Base-by-base conservation (phyloP, 2,113 vertebrate genomes). In the Hylia prasina region DNA sequence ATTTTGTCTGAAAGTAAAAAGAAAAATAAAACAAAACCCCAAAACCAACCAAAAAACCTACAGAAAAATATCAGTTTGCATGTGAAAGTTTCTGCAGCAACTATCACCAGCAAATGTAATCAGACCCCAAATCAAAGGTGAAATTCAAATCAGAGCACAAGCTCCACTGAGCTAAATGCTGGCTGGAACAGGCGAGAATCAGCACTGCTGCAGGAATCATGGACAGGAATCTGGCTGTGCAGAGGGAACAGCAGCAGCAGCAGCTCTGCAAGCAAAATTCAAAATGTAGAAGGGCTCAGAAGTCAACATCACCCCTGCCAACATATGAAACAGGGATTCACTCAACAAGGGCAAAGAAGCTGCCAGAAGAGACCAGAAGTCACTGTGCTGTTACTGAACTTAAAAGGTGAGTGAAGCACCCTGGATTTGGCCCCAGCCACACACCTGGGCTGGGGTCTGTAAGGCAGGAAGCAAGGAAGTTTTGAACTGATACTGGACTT, bases 101-200 rank as follows among this genome's bases (percentile, higher is more conserved):
- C 6, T 61, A 17, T n/a, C 54, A 86, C 20, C 37, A 91, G 39
- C 31, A 70, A 64, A 82, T 22, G 4, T 60, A 54, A 89, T 63
- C 21, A 90, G 45, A n/a, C 28, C 39, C 17, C 56, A 94, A 66
- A 87, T 56, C 47, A 89, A 78, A 95, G 76, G 39, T 37, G 82
- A 94, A 96, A 90, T 37, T 39, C 39, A 93, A 77, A 91, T 53
- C 27, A 66, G 54, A 86, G 71, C 42, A 51, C 42, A 83, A 35
- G 80, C 89, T 83, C 50, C 48, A 69, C 66, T 82, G 63, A 83
- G 50, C 83, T 93, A 84, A 87, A 68, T 17, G 56, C 72, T 94
- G 92, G 45, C 79, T 47, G 35, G 63, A 90, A 70, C 50, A 31
- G 68, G 39, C 0, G 0, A 39, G 39, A 53, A 30, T 54, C 86